phyloP scores from a whole-genome alignment of 2,797 vertebrate species.

The Ciconia nigra region DNA sequence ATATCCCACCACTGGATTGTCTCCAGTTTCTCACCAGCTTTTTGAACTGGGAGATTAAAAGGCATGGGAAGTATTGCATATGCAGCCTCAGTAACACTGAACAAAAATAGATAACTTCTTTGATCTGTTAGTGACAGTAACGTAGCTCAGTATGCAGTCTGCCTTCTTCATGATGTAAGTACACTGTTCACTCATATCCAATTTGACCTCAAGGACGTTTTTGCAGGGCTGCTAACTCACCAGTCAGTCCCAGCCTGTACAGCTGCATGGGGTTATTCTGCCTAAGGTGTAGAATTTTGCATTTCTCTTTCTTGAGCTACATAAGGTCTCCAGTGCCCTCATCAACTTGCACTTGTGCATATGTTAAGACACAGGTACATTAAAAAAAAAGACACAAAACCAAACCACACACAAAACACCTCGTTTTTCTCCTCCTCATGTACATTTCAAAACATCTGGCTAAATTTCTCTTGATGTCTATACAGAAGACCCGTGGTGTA shows the following conservation, averaged over 20 bases:
- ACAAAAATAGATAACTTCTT: neutral
- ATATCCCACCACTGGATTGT: neutral
- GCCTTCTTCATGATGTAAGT: neutral
- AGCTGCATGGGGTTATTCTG: neutral
- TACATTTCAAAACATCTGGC: neutral
- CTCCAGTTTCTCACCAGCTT: neutral
- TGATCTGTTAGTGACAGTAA: neutral
- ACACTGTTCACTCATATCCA: neutral
- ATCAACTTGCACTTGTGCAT: neutral
- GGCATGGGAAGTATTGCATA: neutral
- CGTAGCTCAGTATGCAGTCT: neutral
- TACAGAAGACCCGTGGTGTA: neutral
- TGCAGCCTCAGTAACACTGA: neutral
- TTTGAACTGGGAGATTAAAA: neutral
- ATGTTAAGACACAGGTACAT: neutral
- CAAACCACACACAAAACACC: neutral
- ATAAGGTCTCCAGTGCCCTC: neutral
- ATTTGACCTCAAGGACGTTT: neutral
- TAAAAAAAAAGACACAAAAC: neutral
- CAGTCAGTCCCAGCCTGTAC: neutral
- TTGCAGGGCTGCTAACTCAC: neutral
- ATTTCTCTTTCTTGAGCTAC: neutral
- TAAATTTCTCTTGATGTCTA: neutral
- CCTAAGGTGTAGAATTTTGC: neutral
- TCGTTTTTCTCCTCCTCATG: neutral